Evolutionary conservation across 2,797 vertebrate species (phyloP), one percentile per base, ranked within the genome.

Genomic region (Trachurus trachurus): DNA sequence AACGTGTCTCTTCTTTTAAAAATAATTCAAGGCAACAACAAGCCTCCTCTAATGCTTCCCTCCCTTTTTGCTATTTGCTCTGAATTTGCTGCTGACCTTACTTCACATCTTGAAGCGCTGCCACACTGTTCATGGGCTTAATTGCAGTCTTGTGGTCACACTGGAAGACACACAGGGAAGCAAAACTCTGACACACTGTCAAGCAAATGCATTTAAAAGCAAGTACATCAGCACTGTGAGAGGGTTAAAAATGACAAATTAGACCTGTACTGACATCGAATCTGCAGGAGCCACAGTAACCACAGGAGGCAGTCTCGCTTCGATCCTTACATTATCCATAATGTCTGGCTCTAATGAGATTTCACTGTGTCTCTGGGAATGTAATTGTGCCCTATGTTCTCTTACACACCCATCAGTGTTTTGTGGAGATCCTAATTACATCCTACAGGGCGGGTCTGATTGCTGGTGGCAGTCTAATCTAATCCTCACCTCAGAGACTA

Each of bases 381-480:
- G 65, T 75, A 80, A 90, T 74, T 79, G 75, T 71, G 56, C 66
- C 62, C 72, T 56, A 21, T 80, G 62, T 83, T 85, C 60, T 76
- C 67, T 74, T 54, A 49, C 40, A 75, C n/a, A 76, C 44, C 39
- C 74, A 66, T 80, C 78, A 88, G 69, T 66, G 75, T 82, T 87
- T 85, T 71, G 65, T 53, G 49, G 60, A 74, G 84, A 84, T 82
- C 83, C 74, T 91, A 86, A 93, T 92, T 88, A 85, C 59, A 64
- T 86, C 80, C 76, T 77, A 53, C 62, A 70, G 75, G 54, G 66
- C 42, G 40, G 44, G 62, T 29, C 68, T 85, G 82, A 85, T 81
- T 68, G 76, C 82, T 86, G 75, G 76, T 81, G 85, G 84, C 85
- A 84, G 87, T 81, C 85, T 84, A 70, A 90, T 91, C 75, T 73